Conservation (phyloP, 2,113 vertebrate genomes). For the Ivindomyrus marchei region DNA sequence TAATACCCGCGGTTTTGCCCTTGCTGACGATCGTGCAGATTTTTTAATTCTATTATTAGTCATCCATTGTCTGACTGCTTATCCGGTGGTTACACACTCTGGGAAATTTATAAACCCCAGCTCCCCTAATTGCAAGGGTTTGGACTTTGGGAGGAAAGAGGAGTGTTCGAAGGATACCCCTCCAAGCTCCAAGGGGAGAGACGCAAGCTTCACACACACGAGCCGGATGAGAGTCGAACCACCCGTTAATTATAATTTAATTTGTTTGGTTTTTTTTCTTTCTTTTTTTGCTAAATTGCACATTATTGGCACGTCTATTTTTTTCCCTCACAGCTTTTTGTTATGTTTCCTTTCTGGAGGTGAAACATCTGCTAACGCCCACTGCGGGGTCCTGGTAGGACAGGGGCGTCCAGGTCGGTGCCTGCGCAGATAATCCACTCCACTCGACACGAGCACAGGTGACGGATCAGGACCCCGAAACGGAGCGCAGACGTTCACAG, state of each 20-base stretch:
- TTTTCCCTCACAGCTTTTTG: background rate
- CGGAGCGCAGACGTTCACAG: background rate
- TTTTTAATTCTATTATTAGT: background rate
- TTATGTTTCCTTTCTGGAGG: background rate
- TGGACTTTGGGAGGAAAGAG: background rate
- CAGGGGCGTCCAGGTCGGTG: background rate
- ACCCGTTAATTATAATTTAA: background rate
- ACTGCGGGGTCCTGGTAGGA: background rate
- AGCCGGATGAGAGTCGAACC: background rate
- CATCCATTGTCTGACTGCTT: background rate
- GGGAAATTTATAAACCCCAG: background rate
- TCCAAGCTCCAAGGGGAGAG: background rate
- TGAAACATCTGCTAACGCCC: background rate
- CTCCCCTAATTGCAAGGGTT: background rate
- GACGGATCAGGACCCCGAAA: background rate
- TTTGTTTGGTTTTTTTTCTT: background rate
- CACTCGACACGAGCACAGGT: background rate
- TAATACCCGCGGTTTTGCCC: background rate
- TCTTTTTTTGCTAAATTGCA: background rate
- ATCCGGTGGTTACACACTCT: background rate
- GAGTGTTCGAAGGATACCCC: background rate
- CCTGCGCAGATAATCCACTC: background rate
- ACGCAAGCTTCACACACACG: background rate
- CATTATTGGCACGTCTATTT: background rate
- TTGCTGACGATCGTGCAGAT: background rate